These are phyloP conservation scores for Hylaea fasciaria DNA, from an alignment of 2,888 invertebrate genomes.

Conservation along the genomic window DNA sequence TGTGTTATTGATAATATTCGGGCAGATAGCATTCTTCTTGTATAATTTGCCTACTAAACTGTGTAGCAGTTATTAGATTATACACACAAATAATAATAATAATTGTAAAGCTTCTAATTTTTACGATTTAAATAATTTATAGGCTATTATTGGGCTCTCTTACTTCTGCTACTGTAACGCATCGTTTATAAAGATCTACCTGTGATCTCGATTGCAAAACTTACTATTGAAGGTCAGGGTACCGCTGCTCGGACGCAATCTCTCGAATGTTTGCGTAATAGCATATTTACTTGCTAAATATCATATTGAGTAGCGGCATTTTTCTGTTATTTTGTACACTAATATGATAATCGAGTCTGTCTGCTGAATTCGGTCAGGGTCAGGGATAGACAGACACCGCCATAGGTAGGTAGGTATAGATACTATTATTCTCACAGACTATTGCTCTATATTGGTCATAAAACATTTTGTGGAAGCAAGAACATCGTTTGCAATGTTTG, in stretches of 20 bases:
- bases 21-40: too few species aligned
- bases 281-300: conserved; percentile 33
- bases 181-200: neutral
- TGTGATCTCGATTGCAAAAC: conserved; percentile 22
- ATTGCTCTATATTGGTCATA: too few species aligned
- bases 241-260: conserved; percentile 49
- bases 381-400: conserved; percentile 7
- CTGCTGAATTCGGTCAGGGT: conserved; percentile 22
- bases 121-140: too few species aligned
- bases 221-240: conserved; percentile 48
- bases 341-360: neutral
- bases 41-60: too few species aligned
- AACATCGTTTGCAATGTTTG: too few species aligned
- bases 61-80: too few species aligned
- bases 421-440: neutral
- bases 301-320: conserved; percentile 14
- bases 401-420: neutral
- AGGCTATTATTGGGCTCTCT: too few species aligned
- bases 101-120: too few species aligned
- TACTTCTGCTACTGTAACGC: too few species aligned
- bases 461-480: too few species aligned
- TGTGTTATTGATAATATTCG: neutral
- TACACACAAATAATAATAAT: too few species aligned
- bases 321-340: conserved; percentile 24
- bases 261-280: conserved; percentile 47